Evolutionary conservation across 2,888 invertebrate species (phyloP).

Genomic region (Cremastobaeus sp.): DNA sequence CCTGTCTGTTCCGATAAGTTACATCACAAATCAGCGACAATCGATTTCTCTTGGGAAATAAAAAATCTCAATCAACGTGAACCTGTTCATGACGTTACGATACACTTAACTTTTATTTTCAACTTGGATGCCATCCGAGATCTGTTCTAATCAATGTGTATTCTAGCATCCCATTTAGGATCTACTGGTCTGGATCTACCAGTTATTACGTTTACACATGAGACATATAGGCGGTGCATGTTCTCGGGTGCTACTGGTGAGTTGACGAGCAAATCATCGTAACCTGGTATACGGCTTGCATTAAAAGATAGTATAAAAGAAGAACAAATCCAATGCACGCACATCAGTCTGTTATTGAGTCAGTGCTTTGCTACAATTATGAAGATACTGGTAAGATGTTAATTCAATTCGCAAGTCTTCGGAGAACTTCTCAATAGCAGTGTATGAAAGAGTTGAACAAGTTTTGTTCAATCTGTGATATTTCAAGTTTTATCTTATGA

Average conservation of each 20-base stretch:
- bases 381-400: conserved; percentile 46
- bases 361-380: conserved; percentile 43
- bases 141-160: conserved; percentile 31
- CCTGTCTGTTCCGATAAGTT: conserved; percentile 22
- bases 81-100: conserved; percentile 36
- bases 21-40: conserved; percentile 27
- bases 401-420: conserved; percentile 30
- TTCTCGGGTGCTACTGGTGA: conserved; percentile 8
- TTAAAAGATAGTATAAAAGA: conserved; percentile 48
- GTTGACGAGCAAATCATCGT: conserved; percentile 24
- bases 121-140: conserved; percentile 38
- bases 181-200: conserved; percentile 43
- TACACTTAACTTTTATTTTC: conserved; percentile 38
- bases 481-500: too few species aligned
- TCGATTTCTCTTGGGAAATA: conserved; percentile 42
- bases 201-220: conserved; percentile 44
- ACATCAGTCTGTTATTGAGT: conserved; percentile 45
- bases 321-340: conserved; percentile 32
- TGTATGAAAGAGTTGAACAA: too few species aligned
- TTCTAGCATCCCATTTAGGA: conserved; percentile 39
- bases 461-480: too few species aligned
- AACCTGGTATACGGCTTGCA: conserved; percentile 42
- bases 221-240: conserved; percentile 8
- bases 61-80: conserved; percentile 38
- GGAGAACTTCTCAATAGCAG: too few species aligned